Percentiles rank a stretch among this genome's conserved stretches.
Evolutionary conservation across 2,888 invertebrate species (phyloP).

Genomic region (Heteromyza rotundicornis): DNA sequence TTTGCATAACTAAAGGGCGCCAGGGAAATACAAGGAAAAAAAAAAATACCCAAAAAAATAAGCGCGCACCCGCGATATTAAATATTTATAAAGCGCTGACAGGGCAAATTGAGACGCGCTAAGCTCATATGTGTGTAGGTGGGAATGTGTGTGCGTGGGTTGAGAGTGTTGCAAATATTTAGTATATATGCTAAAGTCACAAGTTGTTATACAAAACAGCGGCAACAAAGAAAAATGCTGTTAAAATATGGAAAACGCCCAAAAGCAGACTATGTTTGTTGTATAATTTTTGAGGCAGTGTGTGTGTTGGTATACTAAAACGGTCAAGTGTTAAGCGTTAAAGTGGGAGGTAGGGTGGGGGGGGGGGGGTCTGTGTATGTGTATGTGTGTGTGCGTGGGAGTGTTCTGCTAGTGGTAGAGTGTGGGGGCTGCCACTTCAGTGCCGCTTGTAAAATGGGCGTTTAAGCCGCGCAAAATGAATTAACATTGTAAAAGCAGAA

Average conservation of each 20-base stretch:
- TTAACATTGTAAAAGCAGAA: too few species aligned
- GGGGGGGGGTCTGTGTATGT: slow-evolving; percentile 2
- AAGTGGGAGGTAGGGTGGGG: background rate
- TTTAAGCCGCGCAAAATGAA: too few species aligned
- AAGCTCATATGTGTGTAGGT: background rate
- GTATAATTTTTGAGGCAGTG: background rate
- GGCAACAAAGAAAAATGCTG: background rate
- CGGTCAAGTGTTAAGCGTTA: background rate
- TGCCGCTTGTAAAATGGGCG: too few species aligned
- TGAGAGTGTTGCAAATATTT: background rate
- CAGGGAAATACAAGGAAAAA: slow-evolving; percentile 13
- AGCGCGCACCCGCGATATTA: slow-evolving; percentile 1
- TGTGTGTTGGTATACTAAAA: background rate
- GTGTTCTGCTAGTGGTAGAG: too few species aligned
- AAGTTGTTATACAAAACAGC: background rate
- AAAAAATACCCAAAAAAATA: background rate
- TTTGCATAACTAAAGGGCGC: slow-evolving; percentile 12
- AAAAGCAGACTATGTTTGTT: background rate
- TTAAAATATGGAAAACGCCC: background rate
- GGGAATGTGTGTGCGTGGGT: background rate
- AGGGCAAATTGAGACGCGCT: slow-evolving; percentile 19
- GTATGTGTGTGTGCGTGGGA: too few species aligned
- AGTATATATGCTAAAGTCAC: background rate
- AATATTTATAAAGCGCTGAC: slow-evolving; percentile 19
- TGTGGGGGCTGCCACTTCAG: too few species aligned